Base-by-base conservation (phyloP, 1,140 invertebrate genomes). In the Aphidius gifuensis region DNA sequence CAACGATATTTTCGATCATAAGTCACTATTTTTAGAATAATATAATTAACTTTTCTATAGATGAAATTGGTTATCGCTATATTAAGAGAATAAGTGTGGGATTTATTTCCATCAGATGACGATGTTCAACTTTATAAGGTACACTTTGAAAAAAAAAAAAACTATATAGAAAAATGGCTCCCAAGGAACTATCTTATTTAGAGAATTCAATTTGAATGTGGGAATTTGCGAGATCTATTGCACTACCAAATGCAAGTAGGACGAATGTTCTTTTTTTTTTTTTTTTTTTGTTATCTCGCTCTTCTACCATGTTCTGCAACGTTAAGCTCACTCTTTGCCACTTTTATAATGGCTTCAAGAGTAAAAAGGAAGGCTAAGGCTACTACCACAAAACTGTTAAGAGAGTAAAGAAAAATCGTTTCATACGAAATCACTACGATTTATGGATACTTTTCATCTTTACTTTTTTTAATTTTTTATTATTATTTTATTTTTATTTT, bases 11-110 rank as follows among this genome's bases (percentile, higher is more conserved):
- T 32, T 69, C 38, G 65, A 64, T 69, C 69, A 74, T 79, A 79
- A 80, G 71, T 80, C 75, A 77, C 64, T 62, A 32, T 53, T 65
- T 69, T 73, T 69, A 71, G 73, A 75, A 79, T 70, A 74, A 72
- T 73, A 80, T 79, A 79, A 79, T 80, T 79, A 79, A 75, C 69
- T 75, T 69, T 66, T 51, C 64, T 62, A 68, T 62, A 68, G 53
- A n/a, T 46, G 65, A 68, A 74, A 74, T 75, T 70, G 71, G 74
- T 79, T 78, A 79, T 77, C 76, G 64, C 65, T 63, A 40, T 46
- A 54, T 11, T 5, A 54, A 61, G 21, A 39, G 51, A 45, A 48
- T 47, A 53, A 57, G 46, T 51, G 42, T 39, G 21, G 8, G n/a
- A 3, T 61, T 61, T 53, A 44, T 38, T 46, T 54, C 43, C 39